Evolutionary conservation across 2,797 vertebrate genomes (phyloP).

Genomic region (Protosalanx chinensis): DNA sequence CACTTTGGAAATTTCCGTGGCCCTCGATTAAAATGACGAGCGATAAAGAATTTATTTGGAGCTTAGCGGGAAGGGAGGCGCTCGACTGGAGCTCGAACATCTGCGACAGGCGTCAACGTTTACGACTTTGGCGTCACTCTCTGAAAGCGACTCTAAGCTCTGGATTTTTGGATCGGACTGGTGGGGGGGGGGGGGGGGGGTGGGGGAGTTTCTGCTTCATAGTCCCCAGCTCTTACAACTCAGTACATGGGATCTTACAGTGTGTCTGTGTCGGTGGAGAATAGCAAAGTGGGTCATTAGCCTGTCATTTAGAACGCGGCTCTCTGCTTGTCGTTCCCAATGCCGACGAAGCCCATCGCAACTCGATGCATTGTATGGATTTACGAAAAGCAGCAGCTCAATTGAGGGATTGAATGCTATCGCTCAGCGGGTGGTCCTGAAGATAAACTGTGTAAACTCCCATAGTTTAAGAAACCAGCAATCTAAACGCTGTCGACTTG

Average conservation of each 20-base stretch:
- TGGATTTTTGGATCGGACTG: too few relatives aligned
- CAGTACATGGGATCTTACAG: slow-evolving; percentile 12
- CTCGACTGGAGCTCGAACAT: too few relatives aligned
- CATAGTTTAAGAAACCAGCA: slow-evolving; percentile 8
- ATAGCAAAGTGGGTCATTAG: slow-evolving; percentile 31
- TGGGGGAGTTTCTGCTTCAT: background rate
- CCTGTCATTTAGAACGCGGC: slow-evolving; percentile 30
- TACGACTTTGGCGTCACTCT: too few relatives aligned
- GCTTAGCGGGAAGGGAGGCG: too few relatives aligned
- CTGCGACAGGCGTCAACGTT: too few relatives aligned
- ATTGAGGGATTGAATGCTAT: slow-evolving; percentile 13
- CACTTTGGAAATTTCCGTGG: too few relatives aligned
- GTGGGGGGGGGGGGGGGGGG: too few relatives aligned
- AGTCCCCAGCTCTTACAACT: background rate
- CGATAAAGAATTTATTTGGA: too few relatives aligned
- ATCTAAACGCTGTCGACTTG: slow-evolving; percentile 28
- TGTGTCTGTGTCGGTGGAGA: slow-evolving; percentile 24
- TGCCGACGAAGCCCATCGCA: background rate
- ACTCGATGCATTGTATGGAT: background rate
- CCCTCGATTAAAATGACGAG: too few relatives aligned
- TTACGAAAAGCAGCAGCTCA: slow-evolving; percentile 6
- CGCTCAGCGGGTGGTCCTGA: background rate
- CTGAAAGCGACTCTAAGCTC: too few relatives aligned
- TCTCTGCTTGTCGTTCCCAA: slow-evolving; percentile 16
- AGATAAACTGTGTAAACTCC: background rate